Evolutionary conservation across 2,113 vertebrate species (phyloP), one percentile per base, ranked within the genome.

Genomic region (Salvelinus sp.): DNA sequence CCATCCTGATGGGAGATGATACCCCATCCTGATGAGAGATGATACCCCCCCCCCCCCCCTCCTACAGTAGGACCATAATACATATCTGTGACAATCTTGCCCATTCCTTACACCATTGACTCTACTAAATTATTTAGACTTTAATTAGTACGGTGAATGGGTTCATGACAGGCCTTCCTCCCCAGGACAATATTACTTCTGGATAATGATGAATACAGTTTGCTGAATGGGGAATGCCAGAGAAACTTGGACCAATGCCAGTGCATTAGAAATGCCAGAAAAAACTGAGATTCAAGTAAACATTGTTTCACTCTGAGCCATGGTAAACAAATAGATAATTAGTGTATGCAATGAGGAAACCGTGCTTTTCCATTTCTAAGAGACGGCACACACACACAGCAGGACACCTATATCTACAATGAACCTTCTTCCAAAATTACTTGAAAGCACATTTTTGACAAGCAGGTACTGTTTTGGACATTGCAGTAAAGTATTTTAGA

Each of bases 291-390:
- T 69, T 75, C 50, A 63, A 50, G 30, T 47, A 3, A 75, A 74
- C 22, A 38, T 28, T 64, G 76, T 73, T 80, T 78, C 18, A 70
- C 73, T 75, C 64, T 23, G 54, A 83, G 75, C 69, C 38, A 7
- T 54, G 64, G 14, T 73, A 74, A 74, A 73, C 72, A 58, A 79
- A 80, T 70, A 74, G 33, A 76, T 83, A 74, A 85, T 85, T 73
- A 79, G 75, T 27, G 57, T 62, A 62, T 62, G 27, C 74, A 73
- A 28, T 30, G 28, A 28, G 44, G 54, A 68, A 63, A 50, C 23
- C 20, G 23, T 75, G 28, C 30, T 23, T 64, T 7, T 14, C 33
- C 22, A 13, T 27, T 64, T 47, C 30, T 63, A 44, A 58, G 23
- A 57, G 23, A 54, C 1, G 54, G 18, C 47, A 22, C 58, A 62